Percentiles rank a stretch among this genome's conserved stretches.
phyloP scores from a whole-genome alignment of 2,797 vertebrate genomes.

The Novumbra hubbsi region DNA sequence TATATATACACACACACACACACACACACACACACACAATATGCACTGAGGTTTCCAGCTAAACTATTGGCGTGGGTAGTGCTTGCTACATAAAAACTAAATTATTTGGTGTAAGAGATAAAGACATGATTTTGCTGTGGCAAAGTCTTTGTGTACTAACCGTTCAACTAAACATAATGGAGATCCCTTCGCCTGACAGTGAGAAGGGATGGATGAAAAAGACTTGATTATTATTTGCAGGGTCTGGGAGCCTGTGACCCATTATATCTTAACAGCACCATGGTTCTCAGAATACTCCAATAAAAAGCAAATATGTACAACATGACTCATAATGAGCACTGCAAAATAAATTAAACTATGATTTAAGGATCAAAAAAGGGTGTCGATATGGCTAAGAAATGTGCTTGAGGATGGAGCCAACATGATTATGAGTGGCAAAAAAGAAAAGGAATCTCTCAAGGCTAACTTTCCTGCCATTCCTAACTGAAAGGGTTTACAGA shows the following conservation, averaged over 20 bases:
- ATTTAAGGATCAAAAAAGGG: background rate
- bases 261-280: constrained; percentile 69
- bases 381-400: constrained; percentile 1
- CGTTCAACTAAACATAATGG: constrained; percentile 15
- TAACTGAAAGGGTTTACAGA: constrained; percentile 67
- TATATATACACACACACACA: constrained; percentile 22
- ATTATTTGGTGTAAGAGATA: constrained; percentile 27
- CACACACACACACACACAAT: constrained; percentile 28
- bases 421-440: constrained; percentile 33
- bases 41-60: constrained; percentile 39
- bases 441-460: constrained; percentile 42
- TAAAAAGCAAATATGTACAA: constrained; percentile 8
- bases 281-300: constrained; percentile 42
- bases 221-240: constrained; percentile 52
- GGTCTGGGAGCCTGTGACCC: constrained; percentile 32
- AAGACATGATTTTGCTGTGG: constrained; percentile 36
- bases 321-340: background rate
- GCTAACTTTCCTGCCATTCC: constrained; percentile 47
- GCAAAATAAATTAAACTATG: constrained; percentile 7
- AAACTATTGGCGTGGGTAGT: constrained; percentile 71
- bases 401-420: constrained; percentile 48
- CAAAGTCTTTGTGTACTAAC: constrained; percentile 35
- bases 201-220: constrained; percentile 42
- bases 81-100: constrained; percentile 70
- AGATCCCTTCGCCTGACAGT: constrained; percentile 22